Evolutionary conservation across 2,797 vertebrate species (phyloP).

Genomic region (Triplophysa yarkandensis): DNA sequence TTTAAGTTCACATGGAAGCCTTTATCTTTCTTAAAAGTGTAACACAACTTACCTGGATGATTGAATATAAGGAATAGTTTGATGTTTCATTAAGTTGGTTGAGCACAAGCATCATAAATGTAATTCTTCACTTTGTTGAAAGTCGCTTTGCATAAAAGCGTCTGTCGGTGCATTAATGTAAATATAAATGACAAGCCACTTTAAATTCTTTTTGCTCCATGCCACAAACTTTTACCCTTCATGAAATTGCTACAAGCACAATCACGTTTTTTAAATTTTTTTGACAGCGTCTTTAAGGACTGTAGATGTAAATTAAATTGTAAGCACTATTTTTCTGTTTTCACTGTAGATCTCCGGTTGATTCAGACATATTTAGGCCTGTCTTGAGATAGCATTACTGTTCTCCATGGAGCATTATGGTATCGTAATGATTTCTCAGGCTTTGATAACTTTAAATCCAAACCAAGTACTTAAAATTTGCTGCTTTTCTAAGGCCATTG

Average conservation of each 20-base stretch:
- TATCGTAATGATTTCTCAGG: slow-evolving; percentile 39
- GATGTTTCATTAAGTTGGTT: too few relatives aligned
- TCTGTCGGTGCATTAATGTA: not conserved
- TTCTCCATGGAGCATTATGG: slow-evolving; percentile 19
- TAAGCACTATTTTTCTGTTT: slow-evolving; percentile 10
- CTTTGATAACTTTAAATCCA: slow-evolving; percentile 28
- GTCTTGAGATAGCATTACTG: slow-evolving; percentile 31
- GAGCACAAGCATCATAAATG: too few relatives aligned
- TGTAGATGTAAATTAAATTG: slow-evolving; percentile 1
- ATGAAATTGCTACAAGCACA: not conserved
- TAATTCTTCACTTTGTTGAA: too few relatives aligned
- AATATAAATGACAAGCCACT: not conserved
- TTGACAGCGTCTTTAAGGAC: not conserved
- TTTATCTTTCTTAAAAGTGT: not conserved
- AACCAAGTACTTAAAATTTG: not conserved
- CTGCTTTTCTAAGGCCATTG: slow-evolving; percentile 3
- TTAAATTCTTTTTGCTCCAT: not conserved
- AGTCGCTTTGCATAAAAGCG: not conserved
- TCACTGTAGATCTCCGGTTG: slow-evolving; percentile 14
- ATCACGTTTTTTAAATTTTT: not conserved
- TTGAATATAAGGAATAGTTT: not conserved
- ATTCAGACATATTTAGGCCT: slow-evolving; percentile 38
- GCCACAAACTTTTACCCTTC: not conserved
- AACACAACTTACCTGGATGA: not conserved
- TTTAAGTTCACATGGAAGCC: too few relatives aligned